Percentiles rank a stretch among this genome's conserved stretches.
Evolutionary conservation across 2,113 vertebrate genomes (phyloP).

Genomic region (Phainopepla nitens): DNA sequence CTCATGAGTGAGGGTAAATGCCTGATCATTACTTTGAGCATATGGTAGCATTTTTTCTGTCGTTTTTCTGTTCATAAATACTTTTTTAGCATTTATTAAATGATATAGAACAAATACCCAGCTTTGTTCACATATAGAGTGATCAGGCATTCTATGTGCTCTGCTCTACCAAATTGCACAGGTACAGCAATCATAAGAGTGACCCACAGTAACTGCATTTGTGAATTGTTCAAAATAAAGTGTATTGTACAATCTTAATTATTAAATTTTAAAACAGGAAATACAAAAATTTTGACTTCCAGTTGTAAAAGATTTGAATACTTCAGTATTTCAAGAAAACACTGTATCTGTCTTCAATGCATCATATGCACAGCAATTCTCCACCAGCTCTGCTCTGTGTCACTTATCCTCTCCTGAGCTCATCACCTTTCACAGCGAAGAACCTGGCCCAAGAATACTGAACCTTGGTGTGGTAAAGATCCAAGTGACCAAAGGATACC

Average conservation of each 20-base stretch:
- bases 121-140: not conserved
- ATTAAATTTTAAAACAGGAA: not conserved
- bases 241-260: not conserved
- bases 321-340: not conserved
- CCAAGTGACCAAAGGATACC: not conserved
- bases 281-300: not conserved
- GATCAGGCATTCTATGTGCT: not conserved
- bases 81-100: not conserved
- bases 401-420: not conserved
- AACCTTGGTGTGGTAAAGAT: not conserved
- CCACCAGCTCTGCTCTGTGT: not conserved
- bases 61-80: constrained; percentile 47
- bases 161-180: not conserved
- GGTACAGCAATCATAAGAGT: not conserved
- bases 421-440: not conserved
- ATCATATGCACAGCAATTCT: not conserved
- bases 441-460: not conserved
- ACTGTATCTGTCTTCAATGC: not conserved
- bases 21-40: constrained; percentile 26
- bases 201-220: not conserved
- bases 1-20: constrained; percentile 4
- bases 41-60: constrained; percentile 30
- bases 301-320: not conserved
- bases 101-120: not conserved
- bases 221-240: not conserved